A percentile compares a stretch with the other conserved stretches of the same genome.
Evolutionary conservation across 2,888 invertebrate species (phyloP).

Genomic region (Alloplasta piceator): DNA sequence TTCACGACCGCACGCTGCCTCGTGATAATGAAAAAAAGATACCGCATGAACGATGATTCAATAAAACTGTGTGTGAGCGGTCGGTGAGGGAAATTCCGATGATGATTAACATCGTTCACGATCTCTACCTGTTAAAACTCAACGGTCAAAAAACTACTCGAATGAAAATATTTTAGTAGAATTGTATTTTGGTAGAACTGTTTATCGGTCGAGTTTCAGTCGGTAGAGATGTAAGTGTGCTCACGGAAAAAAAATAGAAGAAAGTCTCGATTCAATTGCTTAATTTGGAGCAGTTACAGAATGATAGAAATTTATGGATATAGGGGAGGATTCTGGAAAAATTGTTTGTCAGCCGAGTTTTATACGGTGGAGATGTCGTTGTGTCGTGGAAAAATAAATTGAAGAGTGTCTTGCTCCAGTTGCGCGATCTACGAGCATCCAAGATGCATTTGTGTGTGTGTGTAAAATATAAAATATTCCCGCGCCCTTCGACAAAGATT

Average conservation of each 20-base stretch:
- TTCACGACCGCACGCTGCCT: constrained; percentile 1
- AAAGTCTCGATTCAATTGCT: too few species aligned
- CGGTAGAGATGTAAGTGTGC: too few species aligned
- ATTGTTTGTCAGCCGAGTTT: background rate
- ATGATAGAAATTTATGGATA: background rate
- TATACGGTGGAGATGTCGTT: background rate
- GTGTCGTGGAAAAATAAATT: constrained; percentile 5
- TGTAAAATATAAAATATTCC: constrained; percentile 11
- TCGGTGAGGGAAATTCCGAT: too few species aligned
- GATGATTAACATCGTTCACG: too few species aligned
- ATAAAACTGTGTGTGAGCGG: too few species aligned
- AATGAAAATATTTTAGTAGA: too few species aligned
- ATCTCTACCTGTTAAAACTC: too few species aligned
- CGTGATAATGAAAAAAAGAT: background rate
- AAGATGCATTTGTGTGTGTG: background rate
- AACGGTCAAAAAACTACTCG: too few species aligned
- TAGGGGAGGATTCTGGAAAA: background rate
- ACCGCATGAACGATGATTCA: too few species aligned
- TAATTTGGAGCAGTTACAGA: background rate
- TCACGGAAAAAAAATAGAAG: too few species aligned
- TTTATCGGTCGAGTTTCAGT: too few species aligned
- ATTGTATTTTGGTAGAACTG: too few species aligned
- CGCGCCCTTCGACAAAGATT: constrained; percentile 55
- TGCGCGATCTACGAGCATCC: constrained; percentile 13
- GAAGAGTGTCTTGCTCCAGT: constrained; percentile 37